Evolutionary conservation across 2,113 vertebrate genomes (phyloP).

Genomic region (Vidua chalybeata): DNA sequence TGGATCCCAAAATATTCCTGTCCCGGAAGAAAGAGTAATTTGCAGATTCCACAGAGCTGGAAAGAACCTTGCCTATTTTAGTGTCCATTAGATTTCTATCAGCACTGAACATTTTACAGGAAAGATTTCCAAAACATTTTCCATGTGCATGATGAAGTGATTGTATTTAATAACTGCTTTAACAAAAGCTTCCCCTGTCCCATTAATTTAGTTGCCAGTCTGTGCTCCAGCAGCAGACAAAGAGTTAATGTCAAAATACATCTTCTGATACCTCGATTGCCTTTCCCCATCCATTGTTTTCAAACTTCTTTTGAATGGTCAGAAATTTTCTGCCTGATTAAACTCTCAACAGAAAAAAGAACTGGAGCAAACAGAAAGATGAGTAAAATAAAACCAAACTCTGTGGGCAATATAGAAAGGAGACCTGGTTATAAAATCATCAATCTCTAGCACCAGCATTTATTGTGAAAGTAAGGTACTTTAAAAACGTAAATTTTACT

Average conservation of each 20-base stretch:
- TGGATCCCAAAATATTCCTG: not conserved
- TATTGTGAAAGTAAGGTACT: not conserved
- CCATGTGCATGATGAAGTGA: not conserved
- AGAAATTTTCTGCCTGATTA: slow-evolving; percentile 57
- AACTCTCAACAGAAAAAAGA: slow-evolving; percentile 16
- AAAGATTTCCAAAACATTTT: not conserved
- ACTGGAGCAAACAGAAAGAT: not conserved
- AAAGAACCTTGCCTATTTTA: not conserved
- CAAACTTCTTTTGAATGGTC: slow-evolving; percentile 45
- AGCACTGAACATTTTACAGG: not conserved
- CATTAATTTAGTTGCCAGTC: not conserved
- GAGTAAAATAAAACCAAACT: not conserved
- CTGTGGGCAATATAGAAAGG: not conserved
- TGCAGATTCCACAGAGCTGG: not conserved
- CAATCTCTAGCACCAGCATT: not conserved
- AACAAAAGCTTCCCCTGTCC: not conserved
- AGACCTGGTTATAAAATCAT: not conserved
- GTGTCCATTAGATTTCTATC: not conserved
- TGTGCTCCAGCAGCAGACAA: slow-evolving; percentile 7
- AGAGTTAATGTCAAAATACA: slow-evolving; percentile 55
- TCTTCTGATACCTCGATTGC: slow-evolving; percentile 6
- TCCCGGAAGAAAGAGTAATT: not conserved
- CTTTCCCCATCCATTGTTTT: slow-evolving; percentile 37
- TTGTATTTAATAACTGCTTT: not conserved
- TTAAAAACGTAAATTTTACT: not conserved